Evolutionary conservation across 2,797 vertebrate genomes (phyloP).

Genomic region (Peromyscus melanophrys): DNA sequence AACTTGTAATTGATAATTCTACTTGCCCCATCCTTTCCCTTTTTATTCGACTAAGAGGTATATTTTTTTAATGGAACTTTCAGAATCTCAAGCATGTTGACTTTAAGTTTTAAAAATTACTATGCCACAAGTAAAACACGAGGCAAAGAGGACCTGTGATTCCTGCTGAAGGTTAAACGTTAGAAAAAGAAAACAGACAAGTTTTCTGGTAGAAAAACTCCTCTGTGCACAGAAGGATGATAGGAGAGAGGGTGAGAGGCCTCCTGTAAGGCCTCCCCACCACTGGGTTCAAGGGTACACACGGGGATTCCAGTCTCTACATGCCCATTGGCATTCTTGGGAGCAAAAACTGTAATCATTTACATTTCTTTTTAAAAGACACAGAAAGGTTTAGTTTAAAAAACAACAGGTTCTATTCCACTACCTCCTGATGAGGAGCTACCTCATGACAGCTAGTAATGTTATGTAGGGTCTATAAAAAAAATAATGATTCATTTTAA

Average conservation of each 20-base stretch:
- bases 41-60: not conserved
- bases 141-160: not conserved
- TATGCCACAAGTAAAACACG: conserved; percentile 7
- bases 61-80: conserved; percentile 5
- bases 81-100: conserved; percentile 69
- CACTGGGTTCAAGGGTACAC: not conserved
- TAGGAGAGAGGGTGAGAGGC: too few species aligned
- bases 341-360: not conserved
- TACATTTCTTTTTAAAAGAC: not conserved
- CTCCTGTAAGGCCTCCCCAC: not conserved
- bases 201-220: conserved; percentile 36
- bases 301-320: conserved; percentile 65
- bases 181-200: conserved; percentile 49
- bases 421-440: not conserved
- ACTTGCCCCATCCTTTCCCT: conserved; percentile 51
- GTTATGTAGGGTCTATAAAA: not conserved
- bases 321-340: conserved; percentile 46
- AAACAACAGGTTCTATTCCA: not conserved
- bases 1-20: conserved; percentile 85
- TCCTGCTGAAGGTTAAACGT: conserved; percentile 47
- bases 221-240: not conserved
- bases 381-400: conserved; percentile 43
- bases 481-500: not conserved
- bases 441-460: not conserved
- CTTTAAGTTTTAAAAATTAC: conserved; percentile 59